These are phyloP conservation scores for Talpa occidentalis DNA, from an alignment of 2,113 vertebrate species.

Conservation along the genomic window DNA sequence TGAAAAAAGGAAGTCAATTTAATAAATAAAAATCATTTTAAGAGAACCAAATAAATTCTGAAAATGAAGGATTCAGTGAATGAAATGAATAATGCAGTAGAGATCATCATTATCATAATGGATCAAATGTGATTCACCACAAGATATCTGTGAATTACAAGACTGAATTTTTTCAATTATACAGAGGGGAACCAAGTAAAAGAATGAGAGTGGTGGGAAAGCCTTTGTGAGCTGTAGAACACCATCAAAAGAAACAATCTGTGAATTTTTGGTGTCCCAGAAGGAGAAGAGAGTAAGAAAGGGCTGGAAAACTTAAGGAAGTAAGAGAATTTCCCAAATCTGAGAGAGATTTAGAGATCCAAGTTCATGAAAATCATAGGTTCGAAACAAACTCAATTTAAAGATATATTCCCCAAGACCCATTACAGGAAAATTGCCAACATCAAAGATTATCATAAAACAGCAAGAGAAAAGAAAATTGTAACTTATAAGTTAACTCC, in stretches of 20 bases:
- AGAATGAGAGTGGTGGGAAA: not conserved
- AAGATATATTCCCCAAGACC: not conserved
- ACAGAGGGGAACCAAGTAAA: not conserved
- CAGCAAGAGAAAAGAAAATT: not conserved
- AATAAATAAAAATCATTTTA: not conserved
- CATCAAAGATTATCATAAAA: not conserved
- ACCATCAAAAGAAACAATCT: not conserved
- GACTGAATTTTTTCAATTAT: not conserved
- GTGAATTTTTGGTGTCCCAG: not conserved
- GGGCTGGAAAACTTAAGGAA: not conserved
- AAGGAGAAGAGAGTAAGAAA: not conserved
- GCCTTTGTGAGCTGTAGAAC: not conserved
- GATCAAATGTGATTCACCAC: not conserved
- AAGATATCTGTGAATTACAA: not conserved
- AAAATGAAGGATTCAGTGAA: not conserved
- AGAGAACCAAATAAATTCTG: not conserved
- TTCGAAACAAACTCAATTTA: not conserved
- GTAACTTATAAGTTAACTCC: not conserved
- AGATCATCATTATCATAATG: not conserved
- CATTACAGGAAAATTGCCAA: not conserved
- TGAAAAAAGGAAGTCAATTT: not conserved
- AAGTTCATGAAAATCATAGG: not conserved
- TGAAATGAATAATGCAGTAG: not conserved
- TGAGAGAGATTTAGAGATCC: not conserved
- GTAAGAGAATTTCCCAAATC: not conserved